Evolutionary conservation across 2,888 invertebrate genomes (phyloP).

Genomic region (Acronicta alni): DNA sequence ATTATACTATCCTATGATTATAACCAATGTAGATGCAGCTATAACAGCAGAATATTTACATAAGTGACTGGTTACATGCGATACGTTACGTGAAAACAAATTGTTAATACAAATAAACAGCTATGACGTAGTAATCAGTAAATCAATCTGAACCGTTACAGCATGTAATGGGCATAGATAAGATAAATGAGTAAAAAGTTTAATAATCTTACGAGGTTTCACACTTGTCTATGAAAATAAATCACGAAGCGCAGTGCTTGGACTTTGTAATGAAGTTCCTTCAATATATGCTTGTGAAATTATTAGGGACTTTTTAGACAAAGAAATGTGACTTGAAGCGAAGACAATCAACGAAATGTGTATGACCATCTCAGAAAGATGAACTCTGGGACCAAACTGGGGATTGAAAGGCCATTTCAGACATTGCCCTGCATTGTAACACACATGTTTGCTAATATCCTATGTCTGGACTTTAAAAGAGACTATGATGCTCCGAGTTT

Average conservation of each 20-base stretch:
- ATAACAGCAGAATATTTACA: conserved; percentile 25
- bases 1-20: conserved; percentile 15
- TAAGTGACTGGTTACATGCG: conserved; percentile 16
- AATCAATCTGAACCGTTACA: conserved; percentile 16
- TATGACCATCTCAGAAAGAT: too few species aligned
- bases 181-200: conserved; percentile 22
- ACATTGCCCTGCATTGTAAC: too few species aligned
- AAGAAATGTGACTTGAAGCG: too few species aligned
- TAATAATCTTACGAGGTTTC: conserved; percentile 6
- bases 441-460: too few species aligned
- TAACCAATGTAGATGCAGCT: conserved; percentile 11
- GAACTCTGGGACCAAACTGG: too few species aligned
- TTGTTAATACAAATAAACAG: conserved; percentile 22
- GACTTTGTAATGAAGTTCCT: too few species aligned
- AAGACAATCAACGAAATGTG: too few species aligned
- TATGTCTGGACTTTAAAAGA: too few species aligned
- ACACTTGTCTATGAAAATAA: conserved; percentile 7
- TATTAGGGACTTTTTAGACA: too few species aligned
- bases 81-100: conserved; percentile 16
- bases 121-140: conserved; percentile 12
- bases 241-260: background rate
- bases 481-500: too few species aligned
- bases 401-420: too few species aligned
- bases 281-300: too few species aligned
- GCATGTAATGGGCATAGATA: conserved; percentile 9